A percentile compares a stretch with the other conserved stretches of the same genome.
Evolutionary conservation across 2,797 vertebrate genomes (phyloP).

Genomic region (Botia kubotai): DNA sequence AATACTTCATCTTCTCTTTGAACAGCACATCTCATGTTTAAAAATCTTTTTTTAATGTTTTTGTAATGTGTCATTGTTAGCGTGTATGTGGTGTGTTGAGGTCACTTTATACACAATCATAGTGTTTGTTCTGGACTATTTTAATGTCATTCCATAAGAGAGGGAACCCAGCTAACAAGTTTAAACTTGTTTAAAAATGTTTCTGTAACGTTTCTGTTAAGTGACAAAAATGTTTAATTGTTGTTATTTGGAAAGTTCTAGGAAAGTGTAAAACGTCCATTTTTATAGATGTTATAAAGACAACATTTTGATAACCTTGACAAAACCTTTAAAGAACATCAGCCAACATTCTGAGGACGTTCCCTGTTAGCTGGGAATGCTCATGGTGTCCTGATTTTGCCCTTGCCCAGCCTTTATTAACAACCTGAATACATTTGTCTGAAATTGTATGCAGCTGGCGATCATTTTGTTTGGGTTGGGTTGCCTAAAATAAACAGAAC

Average conservation of each 20-base stretch:
- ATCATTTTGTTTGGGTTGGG: constrained; percentile 50
- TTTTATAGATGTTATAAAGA: too few relatives aligned
- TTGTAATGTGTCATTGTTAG: too few relatives aligned
- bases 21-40: neutral
- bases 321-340: neutral
- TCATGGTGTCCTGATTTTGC: neutral
- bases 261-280: too few relatives aligned
- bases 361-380: neutral
- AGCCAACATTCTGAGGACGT: too few relatives aligned
- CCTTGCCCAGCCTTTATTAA: constrained; percentile 16
- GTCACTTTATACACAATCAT: neutral
- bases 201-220: too few relatives aligned
- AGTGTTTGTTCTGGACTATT: neutral
- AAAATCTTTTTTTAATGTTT: too few relatives aligned
- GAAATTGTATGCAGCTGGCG: constrained; percentile 48
- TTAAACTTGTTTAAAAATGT: too few relatives aligned
- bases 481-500: constrained; percentile 51
- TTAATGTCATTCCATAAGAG: neutral
- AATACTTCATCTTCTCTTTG: too few relatives aligned
- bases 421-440: constrained; percentile 27
- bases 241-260: too few relatives aligned
- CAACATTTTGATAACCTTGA: neutral
- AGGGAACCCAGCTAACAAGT: too few relatives aligned
- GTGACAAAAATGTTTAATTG: too few relatives aligned
- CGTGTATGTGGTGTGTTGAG: too few relatives aligned